Evolutionary conservation across 2,888 invertebrate genomes (phyloP), one percentile per base, ranked within the genome.

Genomic region (Gryllus longicercus): DNA sequence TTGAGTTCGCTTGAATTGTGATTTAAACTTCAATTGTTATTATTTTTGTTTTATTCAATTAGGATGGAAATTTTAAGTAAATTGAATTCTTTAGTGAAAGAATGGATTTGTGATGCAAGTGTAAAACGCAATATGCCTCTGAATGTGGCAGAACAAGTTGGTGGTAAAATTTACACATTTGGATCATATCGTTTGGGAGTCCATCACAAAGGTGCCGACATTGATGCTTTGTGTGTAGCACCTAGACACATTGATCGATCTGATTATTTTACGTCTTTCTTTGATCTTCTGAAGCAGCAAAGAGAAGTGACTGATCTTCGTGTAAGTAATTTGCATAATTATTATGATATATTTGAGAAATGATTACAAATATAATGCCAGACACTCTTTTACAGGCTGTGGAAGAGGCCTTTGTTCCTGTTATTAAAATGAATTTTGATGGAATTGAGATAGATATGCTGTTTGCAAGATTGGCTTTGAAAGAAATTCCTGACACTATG

Each of bases 131-230:
- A 97, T 87, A 96, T 99, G 93, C 98, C 99, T 11, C 93, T 93
- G 80, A 94, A 92, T 84, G 93, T 96, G 1, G 96, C 96, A 2
- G 96, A 96, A 80, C 93, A 93, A 83, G 95, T 98, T 81, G 98
- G 99, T 38, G 99, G 99, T 5, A 98, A 98, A 89, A 97, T 99
- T 82, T 99, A 97, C 86, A 99, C 99, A n/a, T 99, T 99, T 88
- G 99, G 99, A 99, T 11, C 98, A 98, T 87, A 81, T 78, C 81
- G 86, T 11, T 86, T 92, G 23, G 91, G 91, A 77, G 91, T 92
- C 23, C 90, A 91, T 84, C 90, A 90, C 21, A 88, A 88, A 87
- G 99, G 99, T 63, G 99, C 99, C 82, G 99, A 99, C 90, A 99
- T 99, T 85, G 99, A 99, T 90, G 98, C 99, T 0, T 88, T 99